Evolutionary conservation across 2,113 vertebrate species (phyloP), one percentile per base, ranked within the genome.

Genomic region (Serilophus lunatus): DNA sequence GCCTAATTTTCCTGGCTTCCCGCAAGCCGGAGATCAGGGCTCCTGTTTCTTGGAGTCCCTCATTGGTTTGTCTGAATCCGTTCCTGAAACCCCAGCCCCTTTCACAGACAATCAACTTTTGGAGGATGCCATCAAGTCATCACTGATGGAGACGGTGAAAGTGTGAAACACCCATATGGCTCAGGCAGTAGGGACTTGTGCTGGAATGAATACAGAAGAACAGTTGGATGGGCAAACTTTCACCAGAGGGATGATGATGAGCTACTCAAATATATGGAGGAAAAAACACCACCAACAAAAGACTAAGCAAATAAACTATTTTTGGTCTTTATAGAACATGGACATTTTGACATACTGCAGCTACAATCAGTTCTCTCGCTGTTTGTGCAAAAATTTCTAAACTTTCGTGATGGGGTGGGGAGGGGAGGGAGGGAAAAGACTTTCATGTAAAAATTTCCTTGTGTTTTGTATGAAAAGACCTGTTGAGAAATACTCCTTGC

Each of bases 81-180:
- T 98, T 71, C 98, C 98, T 0, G 99, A 99, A 90, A 98, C 98
- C 77, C 98, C 98, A 0, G 97, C 98, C 60, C 98, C 98, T 82
- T 99, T 99, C 95, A 98, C 98, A 53, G 99, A 99, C 97, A 98
- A 99, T 98, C 99, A 99, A 51, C 97, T 99, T 97, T 98, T 99
- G 91, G 99, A 99, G 97, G 99, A 99, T 82, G 97, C 98, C 95
- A 98, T 99, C 96, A 98, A 98, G 38, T 98, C 98, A 7, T 98
- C 99, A 1, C 98, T 99, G 91, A 98, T 99, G 98, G 99, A 99
- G 95, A 98, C 98, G 4, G 98, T 99, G 91, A 98, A 98, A 86
- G 99, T 99, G 95, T 99, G 97, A 99, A 84, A 53, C 1, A 13
- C 57, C 31, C 3, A 0, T 2, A 1, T 69, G 63, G 63, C 47